Percentiles rank a stretch among this genome's conserved stretches.
Evolutionary conservation across 1,140 invertebrate species (phyloP).

Genomic region (Anastatus disparis): DNA sequence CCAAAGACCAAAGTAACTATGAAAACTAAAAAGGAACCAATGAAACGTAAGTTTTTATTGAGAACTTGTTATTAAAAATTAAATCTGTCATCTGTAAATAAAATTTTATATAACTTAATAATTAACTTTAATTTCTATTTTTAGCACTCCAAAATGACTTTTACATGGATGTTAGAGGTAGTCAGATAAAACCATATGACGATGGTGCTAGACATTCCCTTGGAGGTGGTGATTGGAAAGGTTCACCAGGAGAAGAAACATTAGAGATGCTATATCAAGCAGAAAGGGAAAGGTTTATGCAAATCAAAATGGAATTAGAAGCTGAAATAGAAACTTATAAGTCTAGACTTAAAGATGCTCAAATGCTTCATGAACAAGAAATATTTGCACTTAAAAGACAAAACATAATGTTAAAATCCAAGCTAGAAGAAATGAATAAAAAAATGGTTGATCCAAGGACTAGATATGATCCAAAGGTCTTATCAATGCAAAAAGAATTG

Average conservation of each 20-base stretch:
- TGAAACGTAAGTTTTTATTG: conserved; percentile 20
- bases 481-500: conserved; percentile 56
- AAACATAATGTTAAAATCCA: conserved; percentile 61
- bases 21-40: conserved; percentile 6
- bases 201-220: conserved; percentile 39
- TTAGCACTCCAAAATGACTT: conserved; percentile 16
- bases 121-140: not conserved
- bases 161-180: conserved; percentile 25
- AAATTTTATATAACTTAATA: not conserved
- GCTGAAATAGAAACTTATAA: conserved; percentile 59
- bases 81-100: too few relatives aligned
- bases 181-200: conserved; percentile 42
- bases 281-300: conserved; percentile 57
- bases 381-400: conserved; percentile 61
- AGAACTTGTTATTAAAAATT: too few relatives aligned
- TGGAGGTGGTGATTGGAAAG: conserved; percentile 52
- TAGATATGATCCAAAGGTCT: conserved; percentile 48
- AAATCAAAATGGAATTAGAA: conserved; percentile 60
- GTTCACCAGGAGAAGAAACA: conserved; percentile 42
- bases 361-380: conserved; percentile 60
- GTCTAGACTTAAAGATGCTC: conserved; percentile 58
- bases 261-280: conserved; percentile 59
- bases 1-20: conserved; percentile 20
- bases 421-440: conserved; percentile 55
- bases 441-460: conserved; percentile 34